phyloP scores from a whole-genome alignment of 2,797 vertebrate genomes.

The Craterocephalus amniculus region DNA sequence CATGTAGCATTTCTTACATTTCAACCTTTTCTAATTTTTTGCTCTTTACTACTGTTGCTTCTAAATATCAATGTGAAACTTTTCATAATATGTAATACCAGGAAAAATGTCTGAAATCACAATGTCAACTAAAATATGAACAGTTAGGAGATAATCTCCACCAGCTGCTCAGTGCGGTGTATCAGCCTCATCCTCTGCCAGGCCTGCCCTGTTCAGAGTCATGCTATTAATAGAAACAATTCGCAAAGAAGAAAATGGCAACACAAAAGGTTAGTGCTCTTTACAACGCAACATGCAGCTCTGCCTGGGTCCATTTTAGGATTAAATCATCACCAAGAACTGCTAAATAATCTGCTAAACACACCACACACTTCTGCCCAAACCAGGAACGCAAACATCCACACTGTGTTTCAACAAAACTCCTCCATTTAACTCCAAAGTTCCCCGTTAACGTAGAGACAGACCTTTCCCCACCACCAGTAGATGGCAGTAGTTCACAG shows the following conservation, averaged over 20 bases:
- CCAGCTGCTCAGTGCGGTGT: slow-evolving; percentile 19
- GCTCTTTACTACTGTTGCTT: neutral
- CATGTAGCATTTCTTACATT: neutral
- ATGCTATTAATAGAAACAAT: slow-evolving; percentile 51
- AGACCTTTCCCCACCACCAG: slow-evolving; percentile 12
- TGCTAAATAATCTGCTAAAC: neutral
- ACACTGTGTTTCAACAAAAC: slow-evolving; percentile 10
- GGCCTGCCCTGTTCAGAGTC: slow-evolving; percentile 4
- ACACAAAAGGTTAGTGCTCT: slow-evolving; percentile 26
- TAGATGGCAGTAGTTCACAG: slow-evolving; percentile 28
- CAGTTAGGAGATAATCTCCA: neutral
- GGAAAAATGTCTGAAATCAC: neutral
- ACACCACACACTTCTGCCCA: neutral
- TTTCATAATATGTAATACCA: neutral
- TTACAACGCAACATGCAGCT: neutral
- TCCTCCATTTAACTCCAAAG: slow-evolving; percentile 17
- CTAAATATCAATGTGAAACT: neutral
- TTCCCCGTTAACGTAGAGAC: slow-evolving; percentile 20
- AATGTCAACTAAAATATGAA: neutral
- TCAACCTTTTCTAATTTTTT: neutral
- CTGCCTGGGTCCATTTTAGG: slow-evolving; percentile 1
- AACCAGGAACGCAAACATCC: slow-evolving; percentile 17
- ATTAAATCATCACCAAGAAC: neutral
- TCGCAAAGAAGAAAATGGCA: slow-evolving; percentile 15
- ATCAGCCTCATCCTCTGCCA: slow-evolving; percentile 16